Base-by-base conservation (phyloP, 2,888 invertebrate species). In the Eubasilissa splendida region DNA sequence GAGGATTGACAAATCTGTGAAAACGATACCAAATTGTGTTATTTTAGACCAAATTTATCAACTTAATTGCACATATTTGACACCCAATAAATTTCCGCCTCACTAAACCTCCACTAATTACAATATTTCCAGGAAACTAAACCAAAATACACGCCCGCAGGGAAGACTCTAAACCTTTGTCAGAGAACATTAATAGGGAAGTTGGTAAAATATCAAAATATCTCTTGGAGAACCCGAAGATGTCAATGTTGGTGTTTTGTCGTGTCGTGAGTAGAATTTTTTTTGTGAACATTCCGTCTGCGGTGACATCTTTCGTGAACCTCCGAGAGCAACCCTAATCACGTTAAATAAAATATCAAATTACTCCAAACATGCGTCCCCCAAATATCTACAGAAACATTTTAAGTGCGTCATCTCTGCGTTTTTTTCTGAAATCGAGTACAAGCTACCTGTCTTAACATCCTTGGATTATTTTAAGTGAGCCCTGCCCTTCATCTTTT, bases 361-460 rank as follows among this genome's bases (percentile, higher is more conserved):
- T 80, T 80, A 80, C 80, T 70, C 54, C 59, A 59, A 70, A 80
- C 60, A 56, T 60, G 58, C 66, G 75, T 52, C 53, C 33, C 42
- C 31, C 33, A 77, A 70, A 71, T 52, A 52, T 71, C 60, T 22
- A 50, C 22, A 33, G 54, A 53, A 73, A 73, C 65, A 73, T 78
- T 78, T 56, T 65, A 63, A 78, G 52, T 53, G 65, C 33, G 54
- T 42, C 75, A 71, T 79, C 50, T 63, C 22, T 14, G 79, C 14
- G 12, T 50, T 77, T 66, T 70, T 71, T 53, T 14, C 56, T 50
- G 7, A 53, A 54, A 42, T 78, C 52, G n/a, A 73, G 50, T 71
- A 22, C 11, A 60, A 63, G 56, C 79, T 79, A 79, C 79, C 79
- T 79, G 79, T 79, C 54, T 78, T 79, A 53, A 22, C 77, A 50